Base-by-base conservation (phyloP, 2,113 vertebrate genomes). In the Pomatorhinus ruficollis region DNA sequence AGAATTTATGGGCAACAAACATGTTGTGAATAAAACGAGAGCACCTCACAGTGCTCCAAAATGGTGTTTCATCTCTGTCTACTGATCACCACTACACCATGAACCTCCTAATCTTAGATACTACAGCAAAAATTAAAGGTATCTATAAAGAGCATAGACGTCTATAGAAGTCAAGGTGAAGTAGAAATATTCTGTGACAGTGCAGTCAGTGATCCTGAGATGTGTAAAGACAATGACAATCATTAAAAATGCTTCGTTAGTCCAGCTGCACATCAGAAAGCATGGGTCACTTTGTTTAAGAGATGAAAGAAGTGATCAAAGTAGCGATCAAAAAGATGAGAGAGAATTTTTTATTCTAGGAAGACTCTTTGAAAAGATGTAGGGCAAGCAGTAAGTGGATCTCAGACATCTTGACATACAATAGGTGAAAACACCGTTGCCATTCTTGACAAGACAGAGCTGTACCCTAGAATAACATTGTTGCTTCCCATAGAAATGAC, bases 341-440 rank as follows among this genome's bases (percentile, higher is more conserved):
- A 96, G 33, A 74, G 50, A 89, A 86, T 81, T 86, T 91, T 61
- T 91, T 90, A 83, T 86, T 90, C 56, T 57, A 68, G 20, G 22
- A 94, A 75, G 40, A 75, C 6, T 69, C 72, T 71, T 52, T 84
- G 40, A 94, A 92, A 95, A 89, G n/a, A 82, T 82, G 57, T 93
- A 82, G 76, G 60, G 54, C 86, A 89, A 82, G n/a, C 21, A 65
- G 24, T 49, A 64, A 94, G 49, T 28, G 6, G 22, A 78, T 86
- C 57, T 90, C 53, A 71, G 56, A 64, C 23, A 56, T 53, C 44
- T 83, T 83, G 80, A 82, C 31, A 68, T 39, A 24, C 49, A 82
- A 39, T n/a, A 82, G 80, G 56, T 89, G 53, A 84, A 93, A 95
- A 89, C 40, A 87, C 76, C 68, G 90, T 92, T 94, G 56, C 64